Evolutionary conservation across 2,888 invertebrate genomes (phyloP).

Genomic region (Drosophila meridionalis): DNA sequence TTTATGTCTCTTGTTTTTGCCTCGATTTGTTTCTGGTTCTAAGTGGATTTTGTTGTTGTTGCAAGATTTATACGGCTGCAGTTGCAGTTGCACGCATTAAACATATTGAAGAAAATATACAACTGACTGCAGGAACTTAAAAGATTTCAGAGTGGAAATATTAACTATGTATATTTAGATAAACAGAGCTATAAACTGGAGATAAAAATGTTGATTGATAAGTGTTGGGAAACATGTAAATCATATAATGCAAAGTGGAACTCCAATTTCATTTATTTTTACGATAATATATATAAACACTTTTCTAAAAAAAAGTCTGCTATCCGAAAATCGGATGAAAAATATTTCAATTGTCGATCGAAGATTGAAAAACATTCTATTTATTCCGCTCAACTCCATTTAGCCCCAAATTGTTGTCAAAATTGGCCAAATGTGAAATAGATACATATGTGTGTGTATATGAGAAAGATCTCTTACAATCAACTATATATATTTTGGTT

Average conservation of each 20-base stretch:
- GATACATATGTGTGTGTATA: no score
- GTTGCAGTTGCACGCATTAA: slow-evolving; percentile 31
- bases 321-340: no score
- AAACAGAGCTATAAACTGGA: neutral
- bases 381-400: no score
- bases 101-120: neutral
- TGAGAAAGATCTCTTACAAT: no score
- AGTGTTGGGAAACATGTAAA: neutral
- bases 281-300: no score
- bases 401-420: no score
- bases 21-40: slow-evolving; percentile 56
- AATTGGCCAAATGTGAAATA: no score
- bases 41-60: slow-evolving; percentile 57
- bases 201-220: neutral
- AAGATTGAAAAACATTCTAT: no score
- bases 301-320: no score
- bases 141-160: neutral
- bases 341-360: no score
- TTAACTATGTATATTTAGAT: slow-evolving; percentile 2
- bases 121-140: neutral
- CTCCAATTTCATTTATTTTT: neutral
- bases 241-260: neutral
- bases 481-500: neutral
- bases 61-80: slow-evolving; percentile 21
- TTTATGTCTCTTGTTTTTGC: slow-evolving; percentile 50